phyloP scores from a whole-genome alignment of 2,113 vertebrate species.

The Clupea harengus region DNA sequence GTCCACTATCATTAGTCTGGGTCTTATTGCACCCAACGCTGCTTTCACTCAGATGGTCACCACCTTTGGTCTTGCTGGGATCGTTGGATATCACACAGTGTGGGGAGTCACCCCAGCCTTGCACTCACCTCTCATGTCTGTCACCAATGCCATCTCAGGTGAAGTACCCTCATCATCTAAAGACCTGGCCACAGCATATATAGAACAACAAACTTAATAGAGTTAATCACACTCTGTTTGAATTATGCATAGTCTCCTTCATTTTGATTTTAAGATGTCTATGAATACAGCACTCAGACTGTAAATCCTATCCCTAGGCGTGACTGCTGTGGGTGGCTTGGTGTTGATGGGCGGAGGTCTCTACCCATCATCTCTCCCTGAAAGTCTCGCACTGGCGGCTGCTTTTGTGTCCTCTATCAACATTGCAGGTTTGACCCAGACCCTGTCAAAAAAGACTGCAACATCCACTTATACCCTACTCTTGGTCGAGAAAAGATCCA shows the following conservation, averaged over 20 bases:
- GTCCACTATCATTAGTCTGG: constrained; percentile 61
- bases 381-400: constrained; percentile 74
- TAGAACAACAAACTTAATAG: not conserved
- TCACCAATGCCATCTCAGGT: constrained; percentile 99
- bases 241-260: not conserved
- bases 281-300: not conserved
- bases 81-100: constrained; percentile 97
- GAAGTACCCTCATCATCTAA: constrained; percentile 34
- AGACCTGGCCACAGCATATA: not conserved
- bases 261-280: not conserved
- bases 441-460: not conserved
- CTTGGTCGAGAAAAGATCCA: too few relatives aligned
- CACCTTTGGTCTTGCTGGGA: constrained; percentile 90
- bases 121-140: constrained; percentile 98
- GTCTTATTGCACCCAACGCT: constrained; percentile 79
- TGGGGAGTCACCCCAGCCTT: constrained; percentile 96
- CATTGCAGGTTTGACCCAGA: constrained; percentile 68
- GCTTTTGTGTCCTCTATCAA: constrained; percentile 80
- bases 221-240: not conserved
- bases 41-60: constrained; percentile 97
- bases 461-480: too few relatives aligned
- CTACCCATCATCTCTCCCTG: constrained; percentile 66
- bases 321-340: constrained; percentile 79
- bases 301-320: constrained; percentile 49
- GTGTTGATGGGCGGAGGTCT: constrained; percentile 78